Evolutionary conservation across 2,113 vertebrate genomes (phyloP).

Genomic region (Dunckerocampus dactyliophorus): DNA sequence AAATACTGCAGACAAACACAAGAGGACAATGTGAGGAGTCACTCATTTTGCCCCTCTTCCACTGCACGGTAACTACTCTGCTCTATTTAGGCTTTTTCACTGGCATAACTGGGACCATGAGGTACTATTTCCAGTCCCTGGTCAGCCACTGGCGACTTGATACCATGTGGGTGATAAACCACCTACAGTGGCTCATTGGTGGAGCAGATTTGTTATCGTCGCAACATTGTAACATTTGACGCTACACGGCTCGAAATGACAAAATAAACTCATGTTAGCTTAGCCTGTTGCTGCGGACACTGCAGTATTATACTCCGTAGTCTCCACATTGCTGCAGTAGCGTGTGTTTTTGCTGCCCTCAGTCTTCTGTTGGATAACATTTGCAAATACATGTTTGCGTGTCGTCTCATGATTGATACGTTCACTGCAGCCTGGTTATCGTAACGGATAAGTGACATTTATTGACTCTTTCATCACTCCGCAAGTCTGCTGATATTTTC

Average conservation of each 20-base stretch:
- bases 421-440: not conserved
- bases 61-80: not conserved
- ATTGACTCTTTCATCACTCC: slow-evolving; percentile 1
- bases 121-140: too few relatives aligned
- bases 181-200: too few relatives aligned
- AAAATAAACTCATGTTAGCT: too few relatives aligned
- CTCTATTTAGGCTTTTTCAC: not conserved
- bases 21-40: slow-evolving; percentile 13
- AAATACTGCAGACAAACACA: slow-evolving; percentile 31
- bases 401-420: not conserved
- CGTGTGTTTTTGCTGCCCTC: not conserved
- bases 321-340: not conserved
- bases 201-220: too few relatives aligned
- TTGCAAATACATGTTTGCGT: not conserved
- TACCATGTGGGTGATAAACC: too few relatives aligned
- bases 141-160: too few relatives aligned
- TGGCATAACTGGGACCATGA: too few relatives aligned
- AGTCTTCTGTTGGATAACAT: not conserved
- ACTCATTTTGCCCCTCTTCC: not conserved
- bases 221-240: too few relatives aligned
- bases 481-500: slow-evolving; percentile 35
- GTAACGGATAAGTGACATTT: not conserved
- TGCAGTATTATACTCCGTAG: not conserved
- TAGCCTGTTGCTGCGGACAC: too few relatives aligned
- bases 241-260: too few relatives aligned